A percentile compares a stretch with the other conserved stretches of the same genome.
These are phyloP conservation scores for Orthosia incerta DNA, from an alignment of 2,888 invertebrate genomes.

Conservation along the genomic window DNA sequence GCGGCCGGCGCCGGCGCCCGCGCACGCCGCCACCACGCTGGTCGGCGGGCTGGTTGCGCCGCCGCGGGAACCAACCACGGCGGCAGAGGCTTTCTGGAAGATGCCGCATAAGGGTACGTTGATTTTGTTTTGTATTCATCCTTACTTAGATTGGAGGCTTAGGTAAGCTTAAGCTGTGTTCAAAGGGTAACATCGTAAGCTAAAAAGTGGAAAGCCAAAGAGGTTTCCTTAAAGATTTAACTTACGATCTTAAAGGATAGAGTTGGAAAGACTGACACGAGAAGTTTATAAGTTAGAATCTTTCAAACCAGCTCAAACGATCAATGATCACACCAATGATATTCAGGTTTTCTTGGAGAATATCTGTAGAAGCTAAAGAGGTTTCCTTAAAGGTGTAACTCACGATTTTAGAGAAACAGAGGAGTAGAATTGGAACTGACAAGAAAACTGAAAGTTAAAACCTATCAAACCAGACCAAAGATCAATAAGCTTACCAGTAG, in stretches of 20 bases:
- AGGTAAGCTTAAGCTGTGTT: not conserved
- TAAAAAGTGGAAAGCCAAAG: not conserved
- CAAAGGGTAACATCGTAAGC: not conserved
- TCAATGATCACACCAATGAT: not conserved
- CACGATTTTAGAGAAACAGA: not conserved
- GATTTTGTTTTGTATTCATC: slow-evolving; percentile 4
- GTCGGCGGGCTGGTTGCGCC: slow-evolving; percentile 93
- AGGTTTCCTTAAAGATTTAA: not conserved
- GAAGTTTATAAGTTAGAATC: not conserved
- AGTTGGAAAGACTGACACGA: not conserved
- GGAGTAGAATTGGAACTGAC: not conserved
- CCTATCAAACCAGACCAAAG: not conserved
- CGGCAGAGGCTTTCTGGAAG: slow-evolving; percentile 95
- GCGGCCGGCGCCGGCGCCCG: slow-evolving; percentile 91
- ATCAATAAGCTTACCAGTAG: not conserved
- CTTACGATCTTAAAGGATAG: not conserved
- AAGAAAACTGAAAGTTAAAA: not conserved
- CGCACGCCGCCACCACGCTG: slow-evolving; percentile 91
- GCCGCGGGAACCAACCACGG: slow-evolving; percentile 93
- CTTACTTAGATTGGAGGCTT: not conserved
- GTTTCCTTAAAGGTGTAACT: not conserved
- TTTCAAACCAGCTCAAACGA: not conserved
- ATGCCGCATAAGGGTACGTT: slow-evolving; percentile 96
- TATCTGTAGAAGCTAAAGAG: too few relatives aligned
- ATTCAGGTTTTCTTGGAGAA: not conserved